Conservation (phyloP, 2,113 vertebrate genomes). For the Pogonocichla stellata region DNA sequence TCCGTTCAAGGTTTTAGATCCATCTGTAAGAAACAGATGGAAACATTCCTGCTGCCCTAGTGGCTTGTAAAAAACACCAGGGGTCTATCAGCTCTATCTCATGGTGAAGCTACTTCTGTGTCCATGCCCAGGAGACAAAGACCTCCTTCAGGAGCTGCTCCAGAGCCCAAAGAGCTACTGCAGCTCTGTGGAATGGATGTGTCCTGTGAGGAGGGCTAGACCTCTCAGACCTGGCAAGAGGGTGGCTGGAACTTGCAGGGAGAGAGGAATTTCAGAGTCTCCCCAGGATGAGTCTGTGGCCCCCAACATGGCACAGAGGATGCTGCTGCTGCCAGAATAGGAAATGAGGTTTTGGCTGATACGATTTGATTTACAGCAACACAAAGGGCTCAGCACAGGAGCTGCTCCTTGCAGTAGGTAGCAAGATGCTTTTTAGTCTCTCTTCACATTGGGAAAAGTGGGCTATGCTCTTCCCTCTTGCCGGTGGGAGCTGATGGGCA, state of each 20-base stretch:
- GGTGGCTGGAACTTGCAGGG: not conserved
- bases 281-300: not conserved
- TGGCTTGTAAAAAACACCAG: not conserved
- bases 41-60: not conserved
- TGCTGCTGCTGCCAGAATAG: not conserved
- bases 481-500: not conserved
- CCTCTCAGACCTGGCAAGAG: not conserved
- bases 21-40: not conserved
- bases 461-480: not conserved
- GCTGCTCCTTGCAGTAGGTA: not conserved
- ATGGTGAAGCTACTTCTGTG: not conserved
- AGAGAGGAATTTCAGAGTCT: not conserved
- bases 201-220: no score
- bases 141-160: not conserved
- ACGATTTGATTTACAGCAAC: not conserved
- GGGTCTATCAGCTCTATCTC: not conserved
- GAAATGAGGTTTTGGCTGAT: no score
- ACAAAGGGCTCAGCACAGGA: not conserved
- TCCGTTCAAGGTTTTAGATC: not conserved
- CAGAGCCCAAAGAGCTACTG: not conserved
- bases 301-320: not conserved
- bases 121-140: not conserved
- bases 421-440: not conserved
- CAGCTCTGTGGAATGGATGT: not conserved
- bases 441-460: rapidly evolving